Evolutionary conservation across 2,888 invertebrate species (phyloP).

Genomic region (Meiosimyza decipiens): DNA sequence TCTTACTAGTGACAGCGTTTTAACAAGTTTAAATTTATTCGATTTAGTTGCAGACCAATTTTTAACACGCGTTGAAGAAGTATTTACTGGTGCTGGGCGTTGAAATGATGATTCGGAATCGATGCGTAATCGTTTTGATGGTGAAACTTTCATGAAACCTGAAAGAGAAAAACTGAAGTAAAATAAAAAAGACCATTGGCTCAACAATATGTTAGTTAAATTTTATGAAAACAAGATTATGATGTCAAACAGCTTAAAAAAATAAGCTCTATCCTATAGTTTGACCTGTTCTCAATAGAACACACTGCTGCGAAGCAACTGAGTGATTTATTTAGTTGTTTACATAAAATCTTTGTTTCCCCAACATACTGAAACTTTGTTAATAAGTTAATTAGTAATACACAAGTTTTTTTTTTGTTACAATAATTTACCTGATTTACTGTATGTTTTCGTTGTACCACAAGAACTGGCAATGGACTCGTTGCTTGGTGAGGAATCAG

Average conservation of each 20-base stretch:
- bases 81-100: conserved; percentile 45
- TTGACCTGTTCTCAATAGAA: too few relatives aligned
- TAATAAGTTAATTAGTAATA: too few relatives aligned
- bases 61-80: conserved; percentile 45
- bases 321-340: too few relatives aligned
- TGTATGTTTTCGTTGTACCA: conserved; percentile 16
- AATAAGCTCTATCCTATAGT: too few relatives aligned
- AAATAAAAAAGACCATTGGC: too few relatives aligned
- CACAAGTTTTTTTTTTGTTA: too few relatives aligned
- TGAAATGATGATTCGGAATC: conserved; percentile 45
- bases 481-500: conserved; percentile 50
- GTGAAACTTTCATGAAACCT: conserved; percentile 52
- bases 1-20: conserved; percentile 54
- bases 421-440: conserved; percentile 7
- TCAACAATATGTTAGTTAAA: too few relatives aligned
- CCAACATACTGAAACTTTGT: too few relatives aligned
- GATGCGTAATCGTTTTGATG: conserved; percentile 61
- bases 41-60: conserved; percentile 55
- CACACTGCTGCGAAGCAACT: too few relatives aligned
- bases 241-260: too few relatives aligned
- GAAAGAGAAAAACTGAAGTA: conserved; percentile 12
- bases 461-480: conserved; percentile 46
- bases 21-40: conserved; percentile 55
- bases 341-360: too few relatives aligned
- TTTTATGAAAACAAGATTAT: too few relatives aligned